Percentiles rank a stretch among this genome's conserved stretches.
Evolutionary conservation across 1,140 invertebrate genomes (phyloP).

Genomic region (Zaprionus vittiger): DNA sequence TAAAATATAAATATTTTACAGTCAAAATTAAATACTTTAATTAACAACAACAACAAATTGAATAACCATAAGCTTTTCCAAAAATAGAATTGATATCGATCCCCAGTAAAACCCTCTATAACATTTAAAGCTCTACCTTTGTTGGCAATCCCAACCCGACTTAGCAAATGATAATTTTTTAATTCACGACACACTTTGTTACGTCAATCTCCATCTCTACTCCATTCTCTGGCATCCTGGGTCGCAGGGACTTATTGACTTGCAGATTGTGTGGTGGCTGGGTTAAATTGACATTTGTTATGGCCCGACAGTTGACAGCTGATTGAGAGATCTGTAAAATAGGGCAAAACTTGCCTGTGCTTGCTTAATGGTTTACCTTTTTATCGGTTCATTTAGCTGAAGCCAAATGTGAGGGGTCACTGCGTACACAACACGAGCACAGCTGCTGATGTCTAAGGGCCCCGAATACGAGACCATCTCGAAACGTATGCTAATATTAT

Average conservation of each 20-base stretch:
- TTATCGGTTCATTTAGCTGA: constrained; percentile 52
- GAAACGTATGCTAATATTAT: constrained; percentile 2
- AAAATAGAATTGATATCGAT: neutral
- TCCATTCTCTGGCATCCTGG: neutral
- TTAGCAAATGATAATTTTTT: constrained; percentile 41
- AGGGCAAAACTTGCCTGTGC: constrained; percentile 19
- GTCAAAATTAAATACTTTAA: too few relatives aligned
- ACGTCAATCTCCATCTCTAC: neutral
- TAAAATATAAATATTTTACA: too few relatives aligned
- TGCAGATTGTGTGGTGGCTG: constrained; percentile 40
- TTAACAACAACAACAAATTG: neutral
- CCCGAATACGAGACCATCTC: neutral
- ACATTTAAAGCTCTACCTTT: neutral
- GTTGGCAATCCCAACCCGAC: neutral
- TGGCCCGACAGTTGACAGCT: constrained; percentile 60
- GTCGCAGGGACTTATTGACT: constrained; percentile 31
- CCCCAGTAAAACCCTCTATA: neutral
- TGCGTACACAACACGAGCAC: neutral
- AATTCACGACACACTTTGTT: constrained; percentile 6
- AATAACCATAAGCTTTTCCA: neutral
- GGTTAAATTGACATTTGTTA: constrained; percentile 48
- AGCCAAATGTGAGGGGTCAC: constrained; percentile 49
- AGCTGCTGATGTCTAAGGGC: neutral
- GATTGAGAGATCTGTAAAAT: constrained; percentile 56
- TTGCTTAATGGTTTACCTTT: constrained; percentile 49